Evolutionary conservation across 2,888 invertebrate genomes (phyloP).

Genomic region (Chrysolina americana): DNA sequence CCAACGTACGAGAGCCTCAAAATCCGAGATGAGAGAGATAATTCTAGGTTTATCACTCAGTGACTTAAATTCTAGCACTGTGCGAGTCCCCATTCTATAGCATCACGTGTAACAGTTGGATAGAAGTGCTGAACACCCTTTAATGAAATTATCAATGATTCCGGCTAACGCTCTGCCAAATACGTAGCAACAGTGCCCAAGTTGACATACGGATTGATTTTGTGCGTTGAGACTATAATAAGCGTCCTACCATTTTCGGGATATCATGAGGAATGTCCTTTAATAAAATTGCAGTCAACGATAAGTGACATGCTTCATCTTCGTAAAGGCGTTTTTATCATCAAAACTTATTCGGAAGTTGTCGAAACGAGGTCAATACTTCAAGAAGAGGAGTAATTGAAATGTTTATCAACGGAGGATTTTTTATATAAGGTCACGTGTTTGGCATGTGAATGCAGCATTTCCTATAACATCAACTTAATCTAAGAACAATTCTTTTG

Average conservation of each 20-base stretch:
- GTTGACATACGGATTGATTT: slow-evolving; percentile 7
- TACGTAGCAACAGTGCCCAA: background rate
- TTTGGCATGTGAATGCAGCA: background rate
- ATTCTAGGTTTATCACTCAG: no score
- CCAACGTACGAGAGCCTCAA: no score
- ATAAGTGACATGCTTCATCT: background rate
- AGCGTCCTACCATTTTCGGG: background rate
- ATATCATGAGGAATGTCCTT: slow-evolving; percentile 13
- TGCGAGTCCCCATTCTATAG: no score
- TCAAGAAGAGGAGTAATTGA: no score
- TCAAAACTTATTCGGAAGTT: no score
- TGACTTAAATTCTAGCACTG: no score
- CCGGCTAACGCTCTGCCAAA: no score
- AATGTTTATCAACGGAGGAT: background rate
- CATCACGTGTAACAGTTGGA: no score
- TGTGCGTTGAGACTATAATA: slow-evolving; percentile 19
- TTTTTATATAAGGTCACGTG: background rate
- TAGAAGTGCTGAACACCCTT: no score
- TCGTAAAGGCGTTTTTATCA: background rate
- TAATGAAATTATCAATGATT: no score
- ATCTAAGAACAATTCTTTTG: no score
- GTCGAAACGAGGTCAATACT: background rate
- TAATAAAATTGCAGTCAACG: background rate
- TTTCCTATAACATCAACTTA: background rate
- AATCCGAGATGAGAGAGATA: no score